Percentiles rank a stretch among this genome's conserved stretches.
phyloP scores from a whole-genome alignment of 2,888 invertebrate genomes.

The Cataglyphis cursor region DNA sequence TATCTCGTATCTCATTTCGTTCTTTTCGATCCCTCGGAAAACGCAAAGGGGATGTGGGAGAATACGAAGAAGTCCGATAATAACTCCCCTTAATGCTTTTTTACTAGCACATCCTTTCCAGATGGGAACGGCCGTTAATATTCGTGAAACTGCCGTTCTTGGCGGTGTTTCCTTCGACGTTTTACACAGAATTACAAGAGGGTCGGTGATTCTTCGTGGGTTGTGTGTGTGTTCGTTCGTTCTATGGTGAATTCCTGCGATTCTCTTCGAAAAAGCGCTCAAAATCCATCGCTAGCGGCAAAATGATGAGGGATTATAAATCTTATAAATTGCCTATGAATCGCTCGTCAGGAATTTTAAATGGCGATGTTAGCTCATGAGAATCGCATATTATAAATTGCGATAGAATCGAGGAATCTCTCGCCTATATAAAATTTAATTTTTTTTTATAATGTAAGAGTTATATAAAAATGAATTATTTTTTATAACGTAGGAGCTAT shows the following conservation, averaged over 20 bases:
- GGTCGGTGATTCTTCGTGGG: background rate
- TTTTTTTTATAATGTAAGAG: background rate
- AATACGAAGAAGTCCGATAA: conserved; percentile 62
- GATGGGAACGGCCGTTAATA: conserved; percentile 55
- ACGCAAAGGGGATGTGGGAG: background rate
- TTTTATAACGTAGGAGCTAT: background rate
- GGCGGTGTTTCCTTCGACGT: conserved; percentile 43
- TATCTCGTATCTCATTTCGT: conserved; percentile 60
- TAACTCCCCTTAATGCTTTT: conserved; percentile 72
- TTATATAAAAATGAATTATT: background rate
- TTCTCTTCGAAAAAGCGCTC: background rate
- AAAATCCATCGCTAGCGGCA: conserved; percentile 4
- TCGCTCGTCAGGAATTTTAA: conserved; percentile 2
- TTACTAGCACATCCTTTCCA: conserved; percentile 62
- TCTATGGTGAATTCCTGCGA: conserved; percentile 19
- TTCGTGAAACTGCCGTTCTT: conserved; percentile 59
- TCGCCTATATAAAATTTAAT: background rate
- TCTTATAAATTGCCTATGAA: conserved; percentile 24
- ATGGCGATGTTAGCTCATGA: background rate
- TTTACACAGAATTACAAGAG: conserved; percentile 43
- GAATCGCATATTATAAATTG: background rate
- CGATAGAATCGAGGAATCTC: background rate
- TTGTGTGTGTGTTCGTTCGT: background rate
- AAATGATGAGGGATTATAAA: conserved; percentile 26
- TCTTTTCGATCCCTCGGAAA: conserved; percentile 52